Evolutionary conservation across 2,113 vertebrate species (phyloP).

Genomic region (Smithornis capensis): DNA sequence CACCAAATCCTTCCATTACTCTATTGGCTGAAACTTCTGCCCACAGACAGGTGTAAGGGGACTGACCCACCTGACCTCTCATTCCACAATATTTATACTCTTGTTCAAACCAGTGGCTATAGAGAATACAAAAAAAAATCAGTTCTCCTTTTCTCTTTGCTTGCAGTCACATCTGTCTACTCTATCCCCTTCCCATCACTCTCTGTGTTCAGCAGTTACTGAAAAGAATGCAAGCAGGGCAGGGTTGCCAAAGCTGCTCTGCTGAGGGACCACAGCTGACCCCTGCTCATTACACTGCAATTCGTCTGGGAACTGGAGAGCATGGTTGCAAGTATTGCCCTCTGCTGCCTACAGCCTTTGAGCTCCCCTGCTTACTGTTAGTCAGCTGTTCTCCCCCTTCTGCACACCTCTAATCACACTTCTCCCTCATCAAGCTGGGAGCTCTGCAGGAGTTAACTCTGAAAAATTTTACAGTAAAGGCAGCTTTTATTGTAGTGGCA

Average conservation of each 20-base stretch:
- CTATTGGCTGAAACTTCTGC: not conserved
- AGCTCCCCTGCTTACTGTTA: not conserved
- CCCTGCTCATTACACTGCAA: not conserved
- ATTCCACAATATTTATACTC: not conserved
- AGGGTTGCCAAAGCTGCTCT: not conserved
- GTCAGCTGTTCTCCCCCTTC: not conserved
- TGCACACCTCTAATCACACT: conserved; percentile 6
- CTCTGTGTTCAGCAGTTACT: not conserved
- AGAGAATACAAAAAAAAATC: not conserved
- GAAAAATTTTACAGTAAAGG: conserved; percentile 37
- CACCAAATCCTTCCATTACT: not conserved
- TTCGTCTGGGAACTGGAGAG: not conserved
- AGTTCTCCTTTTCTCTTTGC: not conserved
- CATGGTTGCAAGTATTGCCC: not conserved
- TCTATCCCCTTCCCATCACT: not conserved
- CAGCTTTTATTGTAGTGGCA: conserved; percentile 42
- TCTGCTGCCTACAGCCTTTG: not conserved
- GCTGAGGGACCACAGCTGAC: not conserved
- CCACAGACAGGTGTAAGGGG: not conserved
- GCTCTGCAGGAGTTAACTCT: conserved; percentile 35
- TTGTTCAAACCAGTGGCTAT: not conserved
- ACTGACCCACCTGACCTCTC: not conserved
- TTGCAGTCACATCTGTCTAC: not conserved
- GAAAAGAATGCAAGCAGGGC: not conserved
- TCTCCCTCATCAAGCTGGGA: conserved; percentile 1